Percentiles rank a stretch among this genome's conserved stretches.
Conservation (phyloP, 2,888 invertebrate genomes). For the Drosophila buzzatii region DNA sequence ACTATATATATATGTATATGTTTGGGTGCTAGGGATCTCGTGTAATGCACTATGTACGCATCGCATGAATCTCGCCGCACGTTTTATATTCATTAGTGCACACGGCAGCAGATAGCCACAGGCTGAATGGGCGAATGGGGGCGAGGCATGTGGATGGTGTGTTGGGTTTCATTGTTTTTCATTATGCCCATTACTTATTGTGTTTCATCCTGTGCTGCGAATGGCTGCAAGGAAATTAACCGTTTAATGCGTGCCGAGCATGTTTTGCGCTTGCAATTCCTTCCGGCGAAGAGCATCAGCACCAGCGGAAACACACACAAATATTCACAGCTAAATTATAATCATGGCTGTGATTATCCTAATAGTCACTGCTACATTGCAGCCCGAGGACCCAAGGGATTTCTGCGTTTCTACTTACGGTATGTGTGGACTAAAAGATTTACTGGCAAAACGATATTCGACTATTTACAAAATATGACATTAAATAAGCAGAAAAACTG, state of each 20-base stretch:
- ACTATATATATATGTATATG: background rate
- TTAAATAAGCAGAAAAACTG: too few relatives aligned
- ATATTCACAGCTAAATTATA: slow-evolving; percentile 21
- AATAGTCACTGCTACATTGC: background rate
- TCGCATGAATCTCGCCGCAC: slow-evolving; percentile 44
- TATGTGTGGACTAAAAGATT: too few relatives aligned
- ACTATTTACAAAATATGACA: too few relatives aligned
- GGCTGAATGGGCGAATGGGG: background rate
- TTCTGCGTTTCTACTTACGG: background rate
- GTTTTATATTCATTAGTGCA: slow-evolving; percentile 56
- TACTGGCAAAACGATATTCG: too few relatives aligned
- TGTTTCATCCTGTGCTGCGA: slow-evolving; percentile 1
- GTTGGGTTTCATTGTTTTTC: slow-evolving; percentile 57
- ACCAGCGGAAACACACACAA: slow-evolving; percentile 24
- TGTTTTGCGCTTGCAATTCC: slow-evolving; percentile 18
- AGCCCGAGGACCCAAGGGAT: background rate
- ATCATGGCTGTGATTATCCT: slow-evolving; percentile 26
- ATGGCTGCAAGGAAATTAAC: slow-evolving; percentile 15
- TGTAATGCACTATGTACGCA: slow-evolving; percentile 17
- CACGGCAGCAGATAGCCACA: slow-evolving; percentile 5
- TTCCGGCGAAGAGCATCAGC: slow-evolving; percentile 12
- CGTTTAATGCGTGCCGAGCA: slow-evolving; percentile 10
- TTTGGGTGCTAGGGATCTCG: slow-evolving; percentile 2
- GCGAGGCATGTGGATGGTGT: slow-evolving; percentile 16
- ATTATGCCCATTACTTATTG: slow-evolving; percentile 38